Percentiles rank a stretch among this genome's conserved stretches.
Evolutionary conservation across 2,888 invertebrate genomes (phyloP).

Genomic region (Archaeoteleia sp.): DNA sequence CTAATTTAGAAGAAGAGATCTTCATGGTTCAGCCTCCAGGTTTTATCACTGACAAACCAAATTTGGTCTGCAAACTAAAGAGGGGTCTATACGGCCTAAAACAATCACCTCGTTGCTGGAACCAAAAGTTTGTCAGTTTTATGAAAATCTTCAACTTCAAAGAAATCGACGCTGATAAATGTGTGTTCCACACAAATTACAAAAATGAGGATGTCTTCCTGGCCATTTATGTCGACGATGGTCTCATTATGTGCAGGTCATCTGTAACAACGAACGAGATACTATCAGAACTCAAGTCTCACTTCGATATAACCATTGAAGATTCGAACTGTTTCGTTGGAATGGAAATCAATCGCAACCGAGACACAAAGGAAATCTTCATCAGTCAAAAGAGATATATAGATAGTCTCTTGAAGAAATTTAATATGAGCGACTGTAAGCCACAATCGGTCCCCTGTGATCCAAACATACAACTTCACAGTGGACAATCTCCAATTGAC

Average conservation of each 20-base stretch:
- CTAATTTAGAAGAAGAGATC: constrained; percentile 28
- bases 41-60: constrained; percentile 1
- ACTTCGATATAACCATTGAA: constrained; percentile 29
- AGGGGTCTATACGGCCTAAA: constrained; percentile 15
- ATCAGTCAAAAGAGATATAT: constrained; percentile 4
- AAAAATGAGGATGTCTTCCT: constrained; percentile 7
- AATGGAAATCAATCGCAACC: constrained; percentile 25
- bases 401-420: constrained; percentile 6
- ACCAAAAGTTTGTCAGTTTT: constrained; percentile 4
- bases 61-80: constrained; percentile 5
- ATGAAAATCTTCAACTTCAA: constrained; percentile 2
- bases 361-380: constrained; percentile 1
- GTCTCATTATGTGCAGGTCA: constrained; percentile 5
- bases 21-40: constrained; percentile 29
- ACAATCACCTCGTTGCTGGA: constrained; percentile 23
- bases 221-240: constrained; percentile 20
- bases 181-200: constrained; percentile 4
- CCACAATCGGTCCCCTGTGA: background rate
- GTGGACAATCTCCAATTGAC: background rate
- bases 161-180: constrained; percentile 7
- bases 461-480: background rate
- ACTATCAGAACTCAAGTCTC: constrained; percentile 7
- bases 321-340: constrained; percentile 16
- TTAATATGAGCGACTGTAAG: constrained; percentile 20
- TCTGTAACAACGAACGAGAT: constrained; percentile 6